Evolutionary conservation across 2,113 vertebrate species (phyloP), one percentile per base, ranked within the genome.

Genomic region (Loxodonta africana): DNA sequence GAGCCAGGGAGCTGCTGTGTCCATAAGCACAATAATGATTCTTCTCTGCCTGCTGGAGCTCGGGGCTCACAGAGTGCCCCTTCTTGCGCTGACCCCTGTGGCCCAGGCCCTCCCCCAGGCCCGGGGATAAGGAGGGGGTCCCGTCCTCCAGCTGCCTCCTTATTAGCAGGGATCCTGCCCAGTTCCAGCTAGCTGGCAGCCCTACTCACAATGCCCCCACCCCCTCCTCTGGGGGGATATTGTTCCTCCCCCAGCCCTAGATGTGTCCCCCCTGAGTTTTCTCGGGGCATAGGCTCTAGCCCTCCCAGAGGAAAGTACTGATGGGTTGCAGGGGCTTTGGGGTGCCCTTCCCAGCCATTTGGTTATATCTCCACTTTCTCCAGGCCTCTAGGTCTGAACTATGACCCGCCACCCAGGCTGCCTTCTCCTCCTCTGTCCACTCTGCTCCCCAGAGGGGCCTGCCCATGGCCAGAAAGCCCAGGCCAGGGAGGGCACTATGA

Each of bases 11-110:
- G 98, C 98, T 97, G 98, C 98, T 98, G 97, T 98, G 98, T 99
- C 98, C 98, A 99, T 98, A 99, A 99, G 99, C 99, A 99, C 99
- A 99, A 99, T 97, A 94, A 94, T 5, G 82, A 97, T 95, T 95
- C 73, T 98, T 90, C 93, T 95, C 81, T 88, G 96, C 96, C 97
- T 95, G 96, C 96, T 95, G 95, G 95, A 88, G 88, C 53, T 60
- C 94, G 87, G 83, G 90, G 91, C 94, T 91, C 60, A 84, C 46
- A 3, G 20, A 91, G 90, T 78, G 71, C 71, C 83, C 93, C 84
- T 90, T 93, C 80, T 51, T 76, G 63, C 0, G 23, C 78, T 53
- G 78, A 83, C 44, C 77, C 74, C 80, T 5, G 0, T 7, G 44
- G 74, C n/a, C 51, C 17, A 12, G 62, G 33, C 41, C 51, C 82